Evolutionary conservation across 2,888 invertebrate species (phyloP), one percentile per base, ranked within the genome.

Genomic region (Acanthosepion pharaonis): DNA sequence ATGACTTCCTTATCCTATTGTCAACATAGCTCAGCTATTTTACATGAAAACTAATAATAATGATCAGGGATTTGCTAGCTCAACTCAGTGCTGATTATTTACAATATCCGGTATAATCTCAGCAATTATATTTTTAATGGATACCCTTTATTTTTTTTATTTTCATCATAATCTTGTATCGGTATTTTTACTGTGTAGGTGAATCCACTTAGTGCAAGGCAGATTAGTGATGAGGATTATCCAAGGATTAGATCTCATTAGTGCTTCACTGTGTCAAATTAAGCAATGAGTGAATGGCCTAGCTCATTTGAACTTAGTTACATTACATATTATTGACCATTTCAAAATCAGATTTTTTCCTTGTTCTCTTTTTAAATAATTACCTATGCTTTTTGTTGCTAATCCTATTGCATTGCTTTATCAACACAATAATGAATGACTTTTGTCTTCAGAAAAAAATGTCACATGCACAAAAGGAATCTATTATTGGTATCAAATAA

Each of bases 121-220:
- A 28, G n/a, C 93, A 93, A 93, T 93, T 93, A 93, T 53, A 93
- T 93, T 53, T 93, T 93, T 93, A 93, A 93, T 93, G 48, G 53
- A 25, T 93, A n/a, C 48, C n/a, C 33, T 33, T 93, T 92, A 18
- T 55, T 42, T 42, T 42, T 42, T 42, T 42, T 42, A 1, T 93
- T 93, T 93, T 93, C 53, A 93, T 93, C 20, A 93, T 93, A 93
- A 93, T 93, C 93, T 53, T 93, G 51, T 93, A 93, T 93, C 28
- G n/a, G 93, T 93, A 93, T 93, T 93, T 93, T 93, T 93, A 93
- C 93, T 53, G 93, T 93, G 53, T 93, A 93, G 93, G 93, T 93
- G 93, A 93, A 93, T 93, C 93, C 53, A 93, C 93, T 93, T 93
- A 93, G 93, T 53, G 28, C n/a, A n/a, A 93, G n/a, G 93, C 49